Evolutionary conservation across 1,140 invertebrate genomes (phyloP).

Genomic region (Drosophila ohnishii): DNA sequence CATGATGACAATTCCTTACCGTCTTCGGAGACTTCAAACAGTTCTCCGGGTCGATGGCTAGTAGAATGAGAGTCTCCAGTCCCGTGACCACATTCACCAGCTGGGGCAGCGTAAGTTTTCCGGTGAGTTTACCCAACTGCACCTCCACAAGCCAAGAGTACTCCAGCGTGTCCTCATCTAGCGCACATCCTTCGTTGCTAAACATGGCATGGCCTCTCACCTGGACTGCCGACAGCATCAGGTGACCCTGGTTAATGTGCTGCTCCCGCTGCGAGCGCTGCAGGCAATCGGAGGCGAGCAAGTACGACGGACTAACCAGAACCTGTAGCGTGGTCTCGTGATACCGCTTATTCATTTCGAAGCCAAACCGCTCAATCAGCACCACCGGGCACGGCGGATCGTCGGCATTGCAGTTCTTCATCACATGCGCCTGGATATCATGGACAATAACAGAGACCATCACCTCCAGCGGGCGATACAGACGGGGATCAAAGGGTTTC

Average conservation of each 20-base stretch:
- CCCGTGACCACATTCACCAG: conserved; percentile 93
- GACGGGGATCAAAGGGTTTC: conserved; percentile 91
- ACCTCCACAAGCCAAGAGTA: conserved; percentile 97
- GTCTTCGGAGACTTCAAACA: conserved; percentile 90
- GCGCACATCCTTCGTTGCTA: conserved; percentile 93
- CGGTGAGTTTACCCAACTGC: conserved; percentile 91
- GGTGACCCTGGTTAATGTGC: conserved; percentile 94
- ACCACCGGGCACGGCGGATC: conserved; percentile 96
- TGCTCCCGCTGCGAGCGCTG: conserved; percentile 87
- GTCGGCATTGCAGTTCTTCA: conserved; percentile 93
- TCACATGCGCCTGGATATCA: conserved; percentile 96
- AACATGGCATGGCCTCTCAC: conserved; percentile 98
- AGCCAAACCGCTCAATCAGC: conserved; percentile 94
- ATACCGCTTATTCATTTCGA: conserved; percentile 98
- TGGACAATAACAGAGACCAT: conserved; percentile 97
- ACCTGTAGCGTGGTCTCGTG: conserved; percentile 96
- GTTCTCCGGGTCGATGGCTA: conserved; percentile 95
- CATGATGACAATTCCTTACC: conserved; percentile 93
- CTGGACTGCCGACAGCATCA: conserved; percentile 95
- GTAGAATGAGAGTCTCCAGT: conserved; percentile 93
- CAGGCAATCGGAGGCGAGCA: conserved; percentile 90
- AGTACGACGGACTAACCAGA: conserved; percentile 93
- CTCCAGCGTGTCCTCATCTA: conserved; percentile 97
- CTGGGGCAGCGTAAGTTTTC: conserved; percentile 91
- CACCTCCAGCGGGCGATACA: conserved; percentile 95